A percentile compares a stretch with the other conserved stretches of the same genome.
Evolutionary conservation across 2,888 invertebrate genomes (phyloP).

Genomic region (Andrena camellia): DNA sequence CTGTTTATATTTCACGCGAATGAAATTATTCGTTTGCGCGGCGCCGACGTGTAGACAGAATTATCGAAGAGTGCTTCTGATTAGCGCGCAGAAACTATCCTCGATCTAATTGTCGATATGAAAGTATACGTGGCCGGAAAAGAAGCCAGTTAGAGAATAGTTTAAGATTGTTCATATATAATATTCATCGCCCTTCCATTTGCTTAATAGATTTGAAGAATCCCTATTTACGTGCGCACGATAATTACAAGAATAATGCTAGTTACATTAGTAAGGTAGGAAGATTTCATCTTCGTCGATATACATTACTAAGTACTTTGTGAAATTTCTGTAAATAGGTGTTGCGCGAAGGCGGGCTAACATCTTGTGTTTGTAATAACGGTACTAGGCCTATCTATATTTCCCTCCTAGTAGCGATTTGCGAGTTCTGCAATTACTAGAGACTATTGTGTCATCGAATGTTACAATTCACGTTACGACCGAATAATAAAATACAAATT

Average conservation of each 20-base stretch:
- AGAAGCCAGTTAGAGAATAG: conserved; percentile 27
- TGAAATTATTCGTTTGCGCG: conserved; percentile 16
- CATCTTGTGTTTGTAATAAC: conserved; percentile 39
- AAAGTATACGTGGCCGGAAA: conserved; percentile 29
- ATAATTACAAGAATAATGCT: conserved; percentile 60
- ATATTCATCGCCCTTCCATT: conserved; percentile 38
- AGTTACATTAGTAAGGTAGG: conserved; percentile 43
- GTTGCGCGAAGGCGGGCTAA: conserved; percentile 33
- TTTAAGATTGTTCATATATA: conserved; percentile 31
- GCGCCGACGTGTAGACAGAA: conserved; percentile 12
- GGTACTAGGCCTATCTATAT: conserved; percentile 52
- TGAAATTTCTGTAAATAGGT: conserved; percentile 31
- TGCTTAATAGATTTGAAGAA: conserved; percentile 37
- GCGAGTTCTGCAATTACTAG: conserved; percentile 67
- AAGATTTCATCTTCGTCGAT: conserved; percentile 26
- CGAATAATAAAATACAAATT: conserved; percentile 26
- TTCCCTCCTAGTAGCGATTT: conserved; percentile 37
- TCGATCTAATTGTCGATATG: conserved; percentile 26
- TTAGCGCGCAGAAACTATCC: conserved; percentile 26
- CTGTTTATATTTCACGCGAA: conserved; percentile 7
- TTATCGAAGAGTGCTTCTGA: conserved; percentile 21
- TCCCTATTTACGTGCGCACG: conserved; percentile 47
- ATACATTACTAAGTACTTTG: conserved; percentile 28
- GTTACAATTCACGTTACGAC: conserved; percentile 27
- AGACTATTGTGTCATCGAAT: conserved; percentile 41